These are phyloP conservation scores for Furcula furcula DNA, from an alignment of 2,888 invertebrate species.

Conservation along the genomic window DNA sequence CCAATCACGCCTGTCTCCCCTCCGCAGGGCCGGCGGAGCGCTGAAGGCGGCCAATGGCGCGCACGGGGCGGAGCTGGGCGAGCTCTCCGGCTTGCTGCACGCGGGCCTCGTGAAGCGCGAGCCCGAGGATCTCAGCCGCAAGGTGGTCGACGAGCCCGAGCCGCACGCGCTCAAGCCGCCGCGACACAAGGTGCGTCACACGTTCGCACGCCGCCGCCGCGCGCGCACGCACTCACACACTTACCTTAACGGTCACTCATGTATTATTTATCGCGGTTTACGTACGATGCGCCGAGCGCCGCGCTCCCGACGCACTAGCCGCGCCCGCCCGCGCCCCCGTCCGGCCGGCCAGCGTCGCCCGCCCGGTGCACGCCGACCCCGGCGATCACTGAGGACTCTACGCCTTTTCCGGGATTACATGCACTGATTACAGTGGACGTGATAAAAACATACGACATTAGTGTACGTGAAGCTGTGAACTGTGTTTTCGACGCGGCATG, in stretches of 20 bases:
- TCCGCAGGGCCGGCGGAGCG: constrained; percentile 83
- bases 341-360: constrained; percentile 83
- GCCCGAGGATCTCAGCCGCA: constrained; percentile 90
- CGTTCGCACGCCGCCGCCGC: constrained; percentile 77
- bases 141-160: constrained; percentile 83
- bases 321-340: constrained; percentile 82
- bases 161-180: constrained; percentile 83
- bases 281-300: constrained; percentile 77
- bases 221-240: constrained; percentile 80
- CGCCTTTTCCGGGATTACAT: constrained; percentile 43
- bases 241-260: constrained; percentile 77
- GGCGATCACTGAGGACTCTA: constrained; percentile 64
- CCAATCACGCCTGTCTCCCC: constrained; percentile 80
- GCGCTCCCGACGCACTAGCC: constrained; percentile 82
- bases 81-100: constrained; percentile 83
- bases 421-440: constrained; percentile 60
- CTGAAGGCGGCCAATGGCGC: constrained; percentile 86
- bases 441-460: constrained; percentile 53
- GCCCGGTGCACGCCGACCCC: constrained; percentile 80
- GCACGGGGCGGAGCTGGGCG: constrained; percentile 85
- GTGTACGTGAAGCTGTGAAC: constrained; percentile 78
- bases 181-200: constrained; percentile 85
- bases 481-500: constrained; percentile 77
- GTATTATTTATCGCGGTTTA: constrained; percentile 81
- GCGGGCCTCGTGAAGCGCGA: constrained; percentile 89